Evolutionary conservation across 2,888 invertebrate species (phyloP).

Genomic region (Bugulina stolonifera): DNA sequence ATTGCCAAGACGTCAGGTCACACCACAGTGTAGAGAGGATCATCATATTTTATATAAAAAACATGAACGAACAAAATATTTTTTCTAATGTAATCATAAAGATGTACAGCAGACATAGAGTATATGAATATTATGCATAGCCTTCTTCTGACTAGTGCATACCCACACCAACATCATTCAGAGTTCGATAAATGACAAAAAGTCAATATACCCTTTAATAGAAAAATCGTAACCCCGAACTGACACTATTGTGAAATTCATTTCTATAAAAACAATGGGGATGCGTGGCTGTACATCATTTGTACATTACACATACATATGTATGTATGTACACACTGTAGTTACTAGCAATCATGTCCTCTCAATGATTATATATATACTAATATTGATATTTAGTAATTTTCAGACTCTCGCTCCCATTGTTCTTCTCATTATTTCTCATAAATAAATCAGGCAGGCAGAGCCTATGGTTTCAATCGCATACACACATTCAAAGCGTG

Average conservation of each 20-base stretch:
- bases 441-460: conserved; percentile 24
- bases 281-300: background rate
- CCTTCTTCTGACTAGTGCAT: no score
- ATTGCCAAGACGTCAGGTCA: no score
- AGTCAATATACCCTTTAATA: background rate
- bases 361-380: no score
- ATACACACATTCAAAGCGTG: background rate
- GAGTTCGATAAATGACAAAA: background rate
- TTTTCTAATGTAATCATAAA: no score
- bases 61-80: no score
- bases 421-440: conserved; percentile 2
- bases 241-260: no score
- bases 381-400: conserved; percentile 19
- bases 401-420: background rate
- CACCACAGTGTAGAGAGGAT: no score
- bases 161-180: background rate
- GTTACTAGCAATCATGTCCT: no score
- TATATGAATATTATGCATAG: no score
- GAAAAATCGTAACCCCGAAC: background rate
- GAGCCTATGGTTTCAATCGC: background rate
- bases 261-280: background rate
- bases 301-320: background rate
- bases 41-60: no score
- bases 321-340: no score
- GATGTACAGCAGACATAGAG: no score